Percentiles rank a stretch among this genome's conserved stretches.
phyloP scores from a whole-genome alignment of 2,888 invertebrate genomes.

The Drosophila eohydei region DNA sequence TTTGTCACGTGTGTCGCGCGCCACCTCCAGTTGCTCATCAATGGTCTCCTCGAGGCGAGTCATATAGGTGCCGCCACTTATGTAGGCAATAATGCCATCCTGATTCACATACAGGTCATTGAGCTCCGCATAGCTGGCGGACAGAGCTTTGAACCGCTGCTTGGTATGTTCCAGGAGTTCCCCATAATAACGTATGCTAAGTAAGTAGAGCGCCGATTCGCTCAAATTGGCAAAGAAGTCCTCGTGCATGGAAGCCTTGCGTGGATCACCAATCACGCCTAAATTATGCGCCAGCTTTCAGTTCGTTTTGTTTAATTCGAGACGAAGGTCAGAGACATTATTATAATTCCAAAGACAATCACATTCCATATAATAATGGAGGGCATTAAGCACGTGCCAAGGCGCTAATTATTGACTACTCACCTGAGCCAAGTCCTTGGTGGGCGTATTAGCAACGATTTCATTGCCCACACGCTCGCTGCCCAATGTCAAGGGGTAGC shows the following conservation, averaged over 20 bases:
- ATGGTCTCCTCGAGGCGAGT: conserved; percentile 83
- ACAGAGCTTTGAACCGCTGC: conserved; percentile 76
- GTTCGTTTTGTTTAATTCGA: conserved; percentile 8
- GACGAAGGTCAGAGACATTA: conserved; percentile 20
- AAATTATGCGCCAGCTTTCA: conserved; percentile 81
- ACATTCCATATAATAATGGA: conserved; percentile 3
- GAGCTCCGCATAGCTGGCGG: conserved; percentile 78
- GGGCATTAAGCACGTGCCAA: conserved; percentile 26
- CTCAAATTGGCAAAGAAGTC: conserved; percentile 84
- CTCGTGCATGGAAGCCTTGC: conserved; percentile 84
- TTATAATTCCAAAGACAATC: not conserved
- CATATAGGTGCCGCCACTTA: conserved; percentile 84
- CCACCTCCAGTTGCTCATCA: conserved; percentile 82
- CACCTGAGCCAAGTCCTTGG: conserved; percentile 81
- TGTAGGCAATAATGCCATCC: conserved; percentile 83
- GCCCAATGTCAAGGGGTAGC: conserved; percentile 38
- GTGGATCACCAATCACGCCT: conserved; percentile 80
- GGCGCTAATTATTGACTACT: conserved; percentile 54
- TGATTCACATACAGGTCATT: conserved; percentile 83
- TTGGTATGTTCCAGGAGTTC: conserved; percentile 83
- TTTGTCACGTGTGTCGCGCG: conserved; percentile 83
- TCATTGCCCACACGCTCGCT: conserved; percentile 52
- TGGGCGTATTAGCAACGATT: conserved; percentile 76
- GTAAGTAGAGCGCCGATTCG: conserved; percentile 79
- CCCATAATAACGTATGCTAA: conserved; percentile 77